These are phyloP conservation scores for human DNA, from an alignment of 2,113 vertebrate genomes.

Conservation along the genomic window GRCh38 chr1:209341501-209342000, in stretches of 20 bases:
- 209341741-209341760: slow-evolving; percentile 41
- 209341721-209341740: slow-evolving; percentile 62
- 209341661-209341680: slow-evolving; percentile 72
- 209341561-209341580: neutral
- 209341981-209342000: slow-evolving; percentile 53
- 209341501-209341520: neutral
- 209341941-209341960: slow-evolving; percentile 65
- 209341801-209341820: slow-evolving; percentile 49
- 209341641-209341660: slow-evolving; percentile 66
- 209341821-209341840: slow-evolving; percentile 68
- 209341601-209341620: neutral
- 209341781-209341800: neutral
- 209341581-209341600: neutral
- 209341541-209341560: neutral
- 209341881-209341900: slow-evolving; percentile 70
- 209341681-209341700: slow-evolving; percentile 57
- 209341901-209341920: slow-evolving; percentile 65
- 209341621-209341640: slow-evolving; percentile 64
- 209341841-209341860: slow-evolving; percentile 64
- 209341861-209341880: slow-evolving; percentile 61
- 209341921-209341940: slow-evolving; percentile 69
- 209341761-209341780: slow-evolving; percentile 44
- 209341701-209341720: slow-evolving; percentile 46
- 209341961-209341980: slow-evolving; percentile 38
- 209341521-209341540: slow-evolving; percentile 54